Evolutionary conservation across 2,888 invertebrate genomes (phyloP), one percentile per base, ranked within the genome.

Genomic region (Leptinotarsa peninsularis): DNA sequence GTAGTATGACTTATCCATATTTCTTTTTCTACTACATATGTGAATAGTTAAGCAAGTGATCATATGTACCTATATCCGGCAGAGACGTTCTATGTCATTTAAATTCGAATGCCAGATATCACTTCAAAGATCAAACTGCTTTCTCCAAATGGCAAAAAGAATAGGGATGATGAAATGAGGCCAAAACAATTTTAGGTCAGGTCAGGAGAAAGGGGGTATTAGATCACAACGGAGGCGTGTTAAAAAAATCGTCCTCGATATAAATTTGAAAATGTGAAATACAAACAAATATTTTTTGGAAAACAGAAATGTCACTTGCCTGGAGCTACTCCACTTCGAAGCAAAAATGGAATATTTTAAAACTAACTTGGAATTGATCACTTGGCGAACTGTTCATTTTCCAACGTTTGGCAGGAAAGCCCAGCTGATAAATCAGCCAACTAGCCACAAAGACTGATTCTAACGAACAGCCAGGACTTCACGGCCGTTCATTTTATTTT

Each of bases 351-450:
- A 79, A 79, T 75, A 78, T 78, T 77, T 82, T 83, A 67, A 79
- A 82, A 76, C 79, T 79, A 75, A 81, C 78, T 79, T 81, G 81
- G 76, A 76, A 79, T 75, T 80, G 73, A 73, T 81, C 80, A 76
- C 79, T 80, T 77, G 79, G 78, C 80, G 76, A 78, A 81, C 78
- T 83, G 82, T 83, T 82, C 84, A 84, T 84, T 82, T 84, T 84
- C 81, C 78, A 81, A 79, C 74, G 73, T 76, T 76, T 76, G 72
- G 54, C 60, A 67, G 66, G 67, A 76, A 76, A 73, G 66, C 71
- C 70, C 70, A 76, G 76, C 76, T 76, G 76, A 73, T 73, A 63
- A 71, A 73, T 73, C 71, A 71, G 71, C 76, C 67, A 60, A 66
- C 72, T 68, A 66, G 72, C 69, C 52, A 75, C 72, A 68, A 66